Conservation (phyloP, 2,797 vertebrate genomes). For the Sebastes diaconus region DNA sequence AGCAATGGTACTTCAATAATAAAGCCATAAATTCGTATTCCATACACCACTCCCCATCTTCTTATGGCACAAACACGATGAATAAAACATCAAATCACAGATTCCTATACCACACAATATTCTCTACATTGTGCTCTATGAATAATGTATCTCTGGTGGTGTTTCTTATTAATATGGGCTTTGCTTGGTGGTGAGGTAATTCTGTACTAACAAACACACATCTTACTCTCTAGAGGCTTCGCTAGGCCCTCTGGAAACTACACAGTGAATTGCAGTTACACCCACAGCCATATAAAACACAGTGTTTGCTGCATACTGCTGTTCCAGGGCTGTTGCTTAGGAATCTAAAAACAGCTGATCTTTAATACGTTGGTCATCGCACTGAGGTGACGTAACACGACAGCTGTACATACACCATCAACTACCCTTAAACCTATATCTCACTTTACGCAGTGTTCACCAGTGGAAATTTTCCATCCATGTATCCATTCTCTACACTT, state of each 20-base stretch:
- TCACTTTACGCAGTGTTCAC: background rate
- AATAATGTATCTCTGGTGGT: constrained; percentile 65
- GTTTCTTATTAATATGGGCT: constrained; percentile 62
- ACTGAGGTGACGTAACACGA: constrained; percentile 5
- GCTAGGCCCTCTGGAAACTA: constrained; percentile 12
- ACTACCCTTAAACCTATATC: background rate
- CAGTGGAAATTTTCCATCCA: background rate
- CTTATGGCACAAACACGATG: constrained; percentile 64
- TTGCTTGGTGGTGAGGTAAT: constrained; percentile 55
- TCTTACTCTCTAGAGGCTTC: constrained; percentile 26
- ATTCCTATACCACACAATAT: constrained; percentile 60
- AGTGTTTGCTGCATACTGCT: constrained; percentile 4
- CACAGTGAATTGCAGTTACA: constrained; percentile 10
- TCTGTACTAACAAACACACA: constrained; percentile 53
- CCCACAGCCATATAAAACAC: background rate
- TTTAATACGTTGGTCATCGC: constrained; percentile 1
- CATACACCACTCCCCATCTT: constrained; percentile 47
- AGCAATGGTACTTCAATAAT: constrained; percentile 54
- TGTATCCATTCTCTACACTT: background rate
- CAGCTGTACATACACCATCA: constrained; percentile 14
- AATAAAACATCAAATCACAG: constrained; percentile 77
- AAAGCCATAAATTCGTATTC: constrained; percentile 64
- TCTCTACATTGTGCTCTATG: constrained; percentile 67
- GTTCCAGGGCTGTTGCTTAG: constrained; percentile 21
- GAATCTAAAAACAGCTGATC: constrained; percentile 34